A percentile compares a stretch with the other conserved stretches of the same genome.
Conservation (phyloP, 2,888 invertebrate species). For the Pachydiplax longipennis region DNA sequence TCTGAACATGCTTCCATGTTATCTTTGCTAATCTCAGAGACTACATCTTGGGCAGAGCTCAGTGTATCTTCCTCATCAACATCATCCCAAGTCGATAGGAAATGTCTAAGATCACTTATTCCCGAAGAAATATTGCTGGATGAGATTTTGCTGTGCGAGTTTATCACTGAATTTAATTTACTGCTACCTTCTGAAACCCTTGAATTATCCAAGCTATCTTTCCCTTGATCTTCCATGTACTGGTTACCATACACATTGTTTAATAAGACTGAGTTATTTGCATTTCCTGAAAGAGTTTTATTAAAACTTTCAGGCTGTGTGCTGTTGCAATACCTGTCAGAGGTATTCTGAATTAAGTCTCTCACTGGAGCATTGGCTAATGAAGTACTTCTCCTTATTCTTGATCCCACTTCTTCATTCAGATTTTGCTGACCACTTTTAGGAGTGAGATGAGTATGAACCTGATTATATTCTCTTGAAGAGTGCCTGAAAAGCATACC, state of each 20-base stretch:
- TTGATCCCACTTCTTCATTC: background rate
- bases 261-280: background rate
- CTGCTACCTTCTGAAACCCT: background rate
- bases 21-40: background rate
- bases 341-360: background rate
- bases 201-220: background rate
- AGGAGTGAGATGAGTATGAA: background rate
- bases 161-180: background rate
- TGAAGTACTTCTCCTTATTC: background rate
- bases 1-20: background rate
- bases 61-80: constrained; percentile 3
- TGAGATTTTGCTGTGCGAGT: background rate
- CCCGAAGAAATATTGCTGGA: background rate
- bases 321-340: background rate
- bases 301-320: background rate
- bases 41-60: background rate
- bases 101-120: constrained; percentile 9
- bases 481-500: background rate
- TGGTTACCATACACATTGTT: background rate
- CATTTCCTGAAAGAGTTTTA: background rate
- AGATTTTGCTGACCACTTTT: background rate
- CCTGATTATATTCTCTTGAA: background rate
- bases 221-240: background rate
- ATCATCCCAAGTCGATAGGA: constrained; percentile 28
- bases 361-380: background rate